These are phyloP conservation scores for Ophion slaviceki DNA, from an alignment of 2,888 invertebrate genomes.

Conservation along the genomic window DNA sequence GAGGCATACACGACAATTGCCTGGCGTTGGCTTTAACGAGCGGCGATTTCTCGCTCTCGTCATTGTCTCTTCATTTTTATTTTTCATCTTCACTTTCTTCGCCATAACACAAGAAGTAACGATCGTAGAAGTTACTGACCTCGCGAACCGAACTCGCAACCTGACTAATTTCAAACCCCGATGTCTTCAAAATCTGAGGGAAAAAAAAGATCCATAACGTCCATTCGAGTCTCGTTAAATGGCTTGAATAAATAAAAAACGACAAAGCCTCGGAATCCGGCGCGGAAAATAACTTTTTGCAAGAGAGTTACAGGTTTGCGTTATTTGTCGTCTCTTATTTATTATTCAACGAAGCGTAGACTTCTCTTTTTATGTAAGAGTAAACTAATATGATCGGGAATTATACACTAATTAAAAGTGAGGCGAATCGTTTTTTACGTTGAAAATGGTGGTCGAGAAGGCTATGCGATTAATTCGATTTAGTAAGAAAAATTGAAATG, in stretches of 20 bases:
- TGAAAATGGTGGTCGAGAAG: too few species aligned
- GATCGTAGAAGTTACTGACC: slow-evolving; percentile 20
- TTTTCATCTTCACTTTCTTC: slow-evolving; percentile 9
- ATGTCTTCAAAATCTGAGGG: not conserved
- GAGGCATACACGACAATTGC: slow-evolving; percentile 13
- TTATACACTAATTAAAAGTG: too few species aligned
- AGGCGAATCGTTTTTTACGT: too few species aligned
- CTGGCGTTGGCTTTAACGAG: slow-evolving; percentile 36
- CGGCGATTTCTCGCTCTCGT: slow-evolving; percentile 41
- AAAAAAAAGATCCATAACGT: not conserved
- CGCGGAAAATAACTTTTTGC: slow-evolving; percentile 1
- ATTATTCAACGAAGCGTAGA: not conserved
- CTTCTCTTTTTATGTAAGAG: not conserved
- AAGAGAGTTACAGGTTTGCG: not conserved
- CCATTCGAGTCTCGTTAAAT: not conserved
- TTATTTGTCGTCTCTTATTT: not conserved
- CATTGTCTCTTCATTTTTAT: slow-evolving; percentile 14
- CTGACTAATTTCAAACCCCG: not conserved
- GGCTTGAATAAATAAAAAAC: not conserved
- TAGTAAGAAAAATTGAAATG: too few species aligned
- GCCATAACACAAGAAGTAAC: slow-evolving; percentile 12
- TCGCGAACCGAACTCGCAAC: not conserved
- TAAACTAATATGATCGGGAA: too few species aligned
- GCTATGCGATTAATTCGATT: too few species aligned
- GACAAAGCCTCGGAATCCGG: not conserved